phyloP scores from a whole-genome alignment of 2,797 vertebrate species.

The Sylvia borin region DNA sequence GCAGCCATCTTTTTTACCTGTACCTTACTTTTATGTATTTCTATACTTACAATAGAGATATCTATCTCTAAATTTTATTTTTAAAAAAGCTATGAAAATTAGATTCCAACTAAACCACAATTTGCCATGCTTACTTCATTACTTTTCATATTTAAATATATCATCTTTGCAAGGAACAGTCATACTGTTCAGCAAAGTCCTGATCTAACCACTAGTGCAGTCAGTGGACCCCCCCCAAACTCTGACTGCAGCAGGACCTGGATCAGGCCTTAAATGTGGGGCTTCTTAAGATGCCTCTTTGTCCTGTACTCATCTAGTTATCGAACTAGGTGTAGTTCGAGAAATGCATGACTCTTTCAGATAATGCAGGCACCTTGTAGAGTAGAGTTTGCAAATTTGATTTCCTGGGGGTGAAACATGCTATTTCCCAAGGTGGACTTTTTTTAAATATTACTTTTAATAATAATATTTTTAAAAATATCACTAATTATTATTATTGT shows the following conservation, averaged over 20 bases:
- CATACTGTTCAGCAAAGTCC: background rate
- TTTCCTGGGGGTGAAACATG: background rate
- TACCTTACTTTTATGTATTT: conserved; percentile 46
- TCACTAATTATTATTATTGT: background rate
- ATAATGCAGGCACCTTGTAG: background rate
- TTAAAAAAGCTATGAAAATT: conserved; percentile 46
- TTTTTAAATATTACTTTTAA: background rate
- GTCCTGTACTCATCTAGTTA: background rate
- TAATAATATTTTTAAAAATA: too few relatives aligned
- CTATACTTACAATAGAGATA: conserved; percentile 59
- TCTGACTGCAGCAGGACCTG: background rate
- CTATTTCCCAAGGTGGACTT: background rate
- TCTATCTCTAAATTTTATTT: conserved; percentile 47
- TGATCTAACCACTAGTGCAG: background rate
- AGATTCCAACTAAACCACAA: conserved; percentile 41
- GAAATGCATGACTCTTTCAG: background rate
- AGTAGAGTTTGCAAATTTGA: background rate
- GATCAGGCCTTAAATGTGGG: background rate
- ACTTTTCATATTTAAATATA: conserved; percentile 64
- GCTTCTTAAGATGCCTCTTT: background rate
- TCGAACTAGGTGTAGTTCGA: background rate
- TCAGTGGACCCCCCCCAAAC: too few relatives aligned
- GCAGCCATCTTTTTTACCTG: conserved; percentile 51
- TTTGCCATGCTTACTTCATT: conserved; percentile 53
- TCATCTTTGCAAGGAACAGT: background rate